phyloP scores from a whole-genome alignment of 92 coral and sea anemone genomes.

The Scolanthus callimorphus region DNA sequence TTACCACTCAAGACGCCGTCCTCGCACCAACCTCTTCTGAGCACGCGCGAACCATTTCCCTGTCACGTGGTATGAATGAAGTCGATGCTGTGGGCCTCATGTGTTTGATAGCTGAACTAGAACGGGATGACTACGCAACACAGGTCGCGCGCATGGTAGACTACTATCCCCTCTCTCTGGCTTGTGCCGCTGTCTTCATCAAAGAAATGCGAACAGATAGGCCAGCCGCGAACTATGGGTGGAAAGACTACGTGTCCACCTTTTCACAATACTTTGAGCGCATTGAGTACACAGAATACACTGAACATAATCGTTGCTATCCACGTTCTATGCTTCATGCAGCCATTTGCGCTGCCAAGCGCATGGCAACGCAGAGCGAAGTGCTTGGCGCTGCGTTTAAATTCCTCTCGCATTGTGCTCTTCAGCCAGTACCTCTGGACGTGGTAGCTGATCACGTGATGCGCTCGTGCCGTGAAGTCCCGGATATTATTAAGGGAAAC shows the following conservation, averaged over 20 bases:
- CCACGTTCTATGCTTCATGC: constrained; percentile 85
- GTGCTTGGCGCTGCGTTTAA: constrained; percentile 69
- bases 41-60: constrained; percentile 38
- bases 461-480: constrained; percentile 14
- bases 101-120: constrained; percentile 44
- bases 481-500: constrained; percentile 63
- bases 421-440: constrained; percentile 84
- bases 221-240: constrained; percentile 62
- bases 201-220: constrained; percentile 74
- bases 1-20: constrained; percentile 85
- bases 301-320: constrained; percentile 69
- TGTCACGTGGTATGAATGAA: constrained; percentile 71
- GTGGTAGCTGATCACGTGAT: constrained; percentile 59
- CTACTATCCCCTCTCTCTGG: constrained; percentile 78
- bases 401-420: constrained; percentile 75
- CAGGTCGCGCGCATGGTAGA: constrained; percentile 45
- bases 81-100: constrained; percentile 64
- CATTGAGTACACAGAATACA: constrained; percentile 61
- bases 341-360: constrained; percentile 69
- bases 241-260: constrained; percentile 63
- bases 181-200: constrained; percentile 92
- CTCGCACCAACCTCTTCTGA: constrained; percentile 63
- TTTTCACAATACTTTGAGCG: constrained; percentile 52
- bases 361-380: constrained; percentile 75
- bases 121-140: constrained; percentile 35